phyloP scores from a whole-genome alignment of 2,888 invertebrate species.

The Sepiola atlantica region DNA sequence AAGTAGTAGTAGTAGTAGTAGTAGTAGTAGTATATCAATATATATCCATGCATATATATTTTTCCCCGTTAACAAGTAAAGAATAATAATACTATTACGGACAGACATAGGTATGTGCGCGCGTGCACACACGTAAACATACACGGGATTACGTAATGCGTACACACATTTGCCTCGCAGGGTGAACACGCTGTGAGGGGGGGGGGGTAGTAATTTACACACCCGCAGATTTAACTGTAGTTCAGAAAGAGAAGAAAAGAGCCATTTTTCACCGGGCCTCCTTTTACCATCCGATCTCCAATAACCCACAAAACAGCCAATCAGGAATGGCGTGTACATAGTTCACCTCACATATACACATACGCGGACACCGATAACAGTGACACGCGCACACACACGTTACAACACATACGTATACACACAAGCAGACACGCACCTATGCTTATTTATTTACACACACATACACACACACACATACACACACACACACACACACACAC shows the following conservation, averaged over 20 bases:
- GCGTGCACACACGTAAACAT: too few relatives aligned
- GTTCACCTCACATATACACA: not conserved
- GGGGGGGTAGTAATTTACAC: not conserved
- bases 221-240: not conserved
- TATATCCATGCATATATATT: too few relatives aligned
- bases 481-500: not conserved
- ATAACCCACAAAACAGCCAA: slow-evolving; percentile 32
- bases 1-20: too few relatives aligned
- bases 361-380: not conserved
- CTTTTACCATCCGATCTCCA: not conserved
- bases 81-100: too few relatives aligned
- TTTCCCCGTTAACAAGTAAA: too few relatives aligned
- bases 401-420: not conserved
- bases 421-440: not conserved
- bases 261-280: not conserved
- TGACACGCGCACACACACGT: not conserved
- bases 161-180: too few relatives aligned
- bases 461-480: not conserved
- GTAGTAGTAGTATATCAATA: too few relatives aligned
- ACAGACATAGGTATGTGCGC: too few relatives aligned
- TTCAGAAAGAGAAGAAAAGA: not conserved
- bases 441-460: not conserved
- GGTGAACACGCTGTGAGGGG: too few relatives aligned
- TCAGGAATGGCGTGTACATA: not conserved
- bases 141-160: too few relatives aligned